phyloP scores from a whole-genome alignment of 1,140 invertebrate genomes.

The Bombus soroeensis region DNA sequence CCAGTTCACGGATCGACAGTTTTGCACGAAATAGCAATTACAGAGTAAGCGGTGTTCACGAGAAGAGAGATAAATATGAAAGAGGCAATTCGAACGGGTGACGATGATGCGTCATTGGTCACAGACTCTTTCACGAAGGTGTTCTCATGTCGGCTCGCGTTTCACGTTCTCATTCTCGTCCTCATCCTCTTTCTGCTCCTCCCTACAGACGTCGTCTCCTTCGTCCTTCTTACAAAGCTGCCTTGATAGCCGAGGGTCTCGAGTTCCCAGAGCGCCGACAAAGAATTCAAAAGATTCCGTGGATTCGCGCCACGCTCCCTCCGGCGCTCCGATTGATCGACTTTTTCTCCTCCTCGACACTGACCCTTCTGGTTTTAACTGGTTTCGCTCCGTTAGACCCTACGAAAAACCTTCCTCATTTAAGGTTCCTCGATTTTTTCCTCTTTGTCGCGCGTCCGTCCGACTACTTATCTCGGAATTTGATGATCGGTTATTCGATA shows the following conservation, averaged over 20 bases:
- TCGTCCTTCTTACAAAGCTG: conserved; percentile 39
- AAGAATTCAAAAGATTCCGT: conserved; percentile 68
- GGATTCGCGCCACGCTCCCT: conserved; percentile 45
- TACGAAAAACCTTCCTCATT: neutral
- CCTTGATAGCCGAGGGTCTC: conserved; percentile 4
- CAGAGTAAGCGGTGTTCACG: neutral
- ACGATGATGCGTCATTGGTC: conserved; percentile 16
- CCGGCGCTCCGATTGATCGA: conserved; percentile 56
- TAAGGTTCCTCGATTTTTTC: neutral
- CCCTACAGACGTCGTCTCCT: neutral
- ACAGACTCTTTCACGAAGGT: conserved; percentile 42
- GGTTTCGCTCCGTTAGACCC: neutral
- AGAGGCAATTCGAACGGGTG: conserved; percentile 12
- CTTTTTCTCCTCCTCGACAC: conserved; percentile 45
- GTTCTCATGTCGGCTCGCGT: conserved; percentile 65
- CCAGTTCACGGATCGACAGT: neutral
- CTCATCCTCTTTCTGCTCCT: conserved; percentile 39
- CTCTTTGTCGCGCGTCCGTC: neutral
- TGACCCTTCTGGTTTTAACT: conserved; percentile 26
- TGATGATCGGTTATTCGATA: neutral
- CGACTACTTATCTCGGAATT: neutral
- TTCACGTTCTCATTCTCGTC: conserved; percentile 46
- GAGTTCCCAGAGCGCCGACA: conserved; percentile 51
- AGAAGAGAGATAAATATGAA: neutral
- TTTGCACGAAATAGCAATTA: neutral